Evolutionary conservation across 2,888 invertebrate genomes (phyloP).

Genomic region (Dolichomitus sp.): DNA sequence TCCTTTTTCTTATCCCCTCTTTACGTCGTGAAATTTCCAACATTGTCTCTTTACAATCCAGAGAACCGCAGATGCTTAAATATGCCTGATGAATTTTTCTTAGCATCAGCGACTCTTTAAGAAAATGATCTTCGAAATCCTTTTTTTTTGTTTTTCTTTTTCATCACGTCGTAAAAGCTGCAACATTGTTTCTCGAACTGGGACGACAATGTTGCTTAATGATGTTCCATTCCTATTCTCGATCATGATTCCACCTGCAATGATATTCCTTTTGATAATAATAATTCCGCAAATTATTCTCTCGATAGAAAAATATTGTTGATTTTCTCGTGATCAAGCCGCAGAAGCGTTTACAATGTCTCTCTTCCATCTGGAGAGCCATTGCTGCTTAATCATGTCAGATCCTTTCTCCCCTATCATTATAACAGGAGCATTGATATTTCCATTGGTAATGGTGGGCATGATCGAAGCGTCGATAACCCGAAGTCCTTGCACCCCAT

Average conservation of each 20-base stretch:
- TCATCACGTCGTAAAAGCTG: too few relatives aligned
- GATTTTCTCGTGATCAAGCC: conserved; percentile 6
- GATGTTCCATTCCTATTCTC: too few relatives aligned
- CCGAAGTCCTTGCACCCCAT: conserved; percentile 92
- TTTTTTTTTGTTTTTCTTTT: too few relatives aligned
- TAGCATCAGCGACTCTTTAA: neutral
- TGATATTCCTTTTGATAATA: too few relatives aligned
- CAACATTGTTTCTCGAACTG: too few relatives aligned
- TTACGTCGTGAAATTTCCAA: too few relatives aligned
- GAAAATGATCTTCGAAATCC: neutral
- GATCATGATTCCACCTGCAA: too few relatives aligned
- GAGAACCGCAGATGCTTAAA: too few relatives aligned
- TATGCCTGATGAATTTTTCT: too few relatives aligned
- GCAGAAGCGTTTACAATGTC: conserved; percentile 25
- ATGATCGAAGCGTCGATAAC: conserved; percentile 96
- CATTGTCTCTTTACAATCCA: too few relatives aligned
- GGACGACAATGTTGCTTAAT: too few relatives aligned
- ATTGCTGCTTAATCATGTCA: conserved; percentile 92
- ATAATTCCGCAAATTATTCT: neutral
- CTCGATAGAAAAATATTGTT: neutral
- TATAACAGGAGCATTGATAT: conserved; percentile 95
- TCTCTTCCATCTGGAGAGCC: conserved; percentile 86
- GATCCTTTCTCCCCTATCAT: conserved; percentile 96
- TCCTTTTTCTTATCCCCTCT: too few relatives aligned
- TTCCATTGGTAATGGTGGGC: conserved; percentile 95